Base-by-base conservation (phyloP, 1,140 invertebrate species). In the Armadillidium nasatum region DNA sequence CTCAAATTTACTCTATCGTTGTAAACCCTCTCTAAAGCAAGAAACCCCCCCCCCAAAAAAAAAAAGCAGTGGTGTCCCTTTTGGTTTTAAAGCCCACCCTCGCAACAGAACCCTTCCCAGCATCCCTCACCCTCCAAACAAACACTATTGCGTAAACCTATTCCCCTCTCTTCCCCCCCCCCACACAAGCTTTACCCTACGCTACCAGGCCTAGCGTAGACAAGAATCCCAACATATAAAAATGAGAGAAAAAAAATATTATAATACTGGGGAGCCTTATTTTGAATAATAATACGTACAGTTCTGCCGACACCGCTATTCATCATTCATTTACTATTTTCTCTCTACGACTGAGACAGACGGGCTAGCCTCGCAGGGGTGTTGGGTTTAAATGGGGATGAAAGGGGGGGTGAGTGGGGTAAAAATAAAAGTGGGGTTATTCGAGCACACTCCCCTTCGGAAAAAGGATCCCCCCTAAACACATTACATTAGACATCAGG, bases 401-500 rank as follows among this genome's bases (percentile, higher is more conserved):
- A 33, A 6, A 33, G 33, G 33, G 33, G 33, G 33, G 33, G 1
- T 33, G 6, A 33, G 33, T 1, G 33, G 33, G 33, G 1, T 33
- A 33, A 33, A 33, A 33, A 33, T 33, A 33, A 33, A 33, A 33
- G 33, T 33, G 33, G 33, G 33, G 33, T 33, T 33, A 33, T 33
- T 33, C 33, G 33, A 33, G 33, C 33, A 33, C 33, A 33, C 33
- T 33, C 33, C 33, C 33, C 33, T 33, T 33, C 33, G 33, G 33
- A 33, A 33, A 33, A 33, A 33, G 33, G 33, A 54, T 54, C 67
- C 71, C 10, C 76, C 71, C 13, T 7, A 66, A 71, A 77, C 76
- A 77, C 76, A 77, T 77, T 77, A 77, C 76, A 77, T 77, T 77
- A 77, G 71, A 77, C 76, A 77, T 77, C 76, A 77, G 67, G 71